phyloP scores from a whole-genome alignment of 1,140 invertebrate species.

The Drosophila malerkotliana region DNA sequence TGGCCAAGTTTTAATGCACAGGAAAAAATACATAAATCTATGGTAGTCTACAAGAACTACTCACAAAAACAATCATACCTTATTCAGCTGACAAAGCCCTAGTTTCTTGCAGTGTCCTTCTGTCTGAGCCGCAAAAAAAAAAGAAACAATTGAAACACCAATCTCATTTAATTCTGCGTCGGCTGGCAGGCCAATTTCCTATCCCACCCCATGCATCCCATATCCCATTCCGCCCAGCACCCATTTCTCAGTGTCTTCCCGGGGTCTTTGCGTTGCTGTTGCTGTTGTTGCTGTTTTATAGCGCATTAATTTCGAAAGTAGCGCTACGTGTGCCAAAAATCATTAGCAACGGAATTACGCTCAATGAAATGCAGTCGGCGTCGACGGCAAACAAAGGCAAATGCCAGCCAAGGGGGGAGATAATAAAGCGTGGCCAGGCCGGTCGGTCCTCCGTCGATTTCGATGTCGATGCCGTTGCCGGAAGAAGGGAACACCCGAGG shows the following conservation, averaged over 20 bases:
- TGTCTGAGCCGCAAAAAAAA: conserved; percentile 45
- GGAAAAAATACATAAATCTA: not conserved
- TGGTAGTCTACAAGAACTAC: no score
- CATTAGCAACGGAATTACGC: conserved; percentile 83
- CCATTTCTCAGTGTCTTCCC: conserved; percentile 74
- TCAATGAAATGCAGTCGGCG: conserved; percentile 81
- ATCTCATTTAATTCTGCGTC: conserved; percentile 74
- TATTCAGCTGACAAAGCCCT: not conserved
- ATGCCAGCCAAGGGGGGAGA: conserved; percentile 52
- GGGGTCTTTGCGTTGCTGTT: conserved; percentile 38
- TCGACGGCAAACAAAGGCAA: conserved; percentile 35
- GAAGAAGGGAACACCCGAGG: conserved; percentile 16
- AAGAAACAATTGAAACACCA: conserved; percentile 68
- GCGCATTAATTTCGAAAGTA: conserved; percentile 81
- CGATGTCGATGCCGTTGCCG: conserved; percentile 16
- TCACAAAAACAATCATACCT: no score
- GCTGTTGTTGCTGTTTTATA: conserved; percentile 68
- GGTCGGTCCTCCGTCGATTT: conserved; percentile 6
- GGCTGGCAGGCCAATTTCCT: conserved; percentile 71
- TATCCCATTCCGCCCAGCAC: conserved; percentile 45
- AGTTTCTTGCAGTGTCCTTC: conserved; percentile 1
- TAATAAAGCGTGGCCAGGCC: conserved; percentile 73
- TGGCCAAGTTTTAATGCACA: not conserved
- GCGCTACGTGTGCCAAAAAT: conserved; percentile 83
- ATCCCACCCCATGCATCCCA: conserved; percentile 23